A percentile compares a stretch with the other conserved stretches of the same genome.
Conservation (phyloP, 2,113 vertebrate genomes). For the Pteronura brasiliensis region DNA sequence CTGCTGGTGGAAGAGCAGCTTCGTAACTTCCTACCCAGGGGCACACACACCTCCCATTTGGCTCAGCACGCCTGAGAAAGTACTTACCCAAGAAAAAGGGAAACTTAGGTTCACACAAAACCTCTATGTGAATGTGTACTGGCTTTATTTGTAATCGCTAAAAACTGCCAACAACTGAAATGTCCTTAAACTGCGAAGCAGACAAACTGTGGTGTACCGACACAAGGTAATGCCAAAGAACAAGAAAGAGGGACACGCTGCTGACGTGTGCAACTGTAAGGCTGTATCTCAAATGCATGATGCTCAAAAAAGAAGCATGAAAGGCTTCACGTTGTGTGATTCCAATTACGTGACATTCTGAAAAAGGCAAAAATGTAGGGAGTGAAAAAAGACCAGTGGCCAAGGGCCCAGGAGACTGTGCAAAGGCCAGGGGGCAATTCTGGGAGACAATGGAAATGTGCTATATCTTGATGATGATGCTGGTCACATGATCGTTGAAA, state of each 20-base stretch:
- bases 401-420: neutral
- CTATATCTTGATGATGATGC: neutral
- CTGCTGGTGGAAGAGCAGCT: neutral
- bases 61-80: neutral
- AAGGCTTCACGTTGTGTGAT: neutral
- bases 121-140: neutral
- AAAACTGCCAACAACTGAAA: neutral
- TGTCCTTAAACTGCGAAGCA: neutral
- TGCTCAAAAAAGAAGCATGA: neutral
- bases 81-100: neutral
- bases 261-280: accelerated
- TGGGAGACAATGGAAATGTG: neutral
- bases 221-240: neutral
- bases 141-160: neutral
- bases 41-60: neutral
- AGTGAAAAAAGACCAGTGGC: neutral
- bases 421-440: neutral
- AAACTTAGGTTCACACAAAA: neutral
- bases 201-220: neutral
- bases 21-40: neutral
- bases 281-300: neutral
- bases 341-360: neutral
- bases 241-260: neutral
- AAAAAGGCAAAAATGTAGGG: neutral
- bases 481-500: neutral